Evolutionary conservation across 1,140 invertebrate genomes (phyloP).

Genomic region (Lasioglossum albipes): DNA sequence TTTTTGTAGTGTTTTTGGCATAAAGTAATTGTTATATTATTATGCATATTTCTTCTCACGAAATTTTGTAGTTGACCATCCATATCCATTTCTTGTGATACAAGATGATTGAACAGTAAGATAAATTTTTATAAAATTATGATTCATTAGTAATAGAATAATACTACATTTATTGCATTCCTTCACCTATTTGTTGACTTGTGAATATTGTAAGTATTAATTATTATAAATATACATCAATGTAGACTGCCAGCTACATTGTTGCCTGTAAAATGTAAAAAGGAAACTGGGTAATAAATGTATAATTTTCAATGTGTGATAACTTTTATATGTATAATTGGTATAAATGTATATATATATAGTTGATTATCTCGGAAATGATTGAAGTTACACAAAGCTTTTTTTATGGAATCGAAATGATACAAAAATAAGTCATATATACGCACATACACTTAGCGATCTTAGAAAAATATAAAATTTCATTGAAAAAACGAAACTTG

Average conservation of each 20-base stretch:
- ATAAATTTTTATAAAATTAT: conserved; percentile 53
- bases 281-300: conserved; percentile 61
- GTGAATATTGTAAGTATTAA: conserved; percentile 60
- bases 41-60: conserved; percentile 25
- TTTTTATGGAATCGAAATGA: no score
- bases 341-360: no score
- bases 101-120: conserved; percentile 34
- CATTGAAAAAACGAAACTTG: no score
- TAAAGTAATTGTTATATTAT: conserved; percentile 75
- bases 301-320: conserved; percentile 59
- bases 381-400: no score
- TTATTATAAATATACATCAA: conserved; percentile 40
- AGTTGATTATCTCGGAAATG: no score
- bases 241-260: conserved; percentile 43
- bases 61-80: conserved; percentile 42
- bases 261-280: conserved; percentile 53
- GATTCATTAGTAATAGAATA: conserved; percentile 42
- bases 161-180: conserved; percentile 55
- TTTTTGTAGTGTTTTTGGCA: conserved; percentile 97
- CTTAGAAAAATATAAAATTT: no score
- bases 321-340: conserved; percentile 13
- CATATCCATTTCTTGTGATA: conserved; percentile 58
- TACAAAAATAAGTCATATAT: no score
- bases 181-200: conserved; percentile 47
- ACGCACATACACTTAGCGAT: no score